Evolutionary conservation across 2,888 invertebrate genomes (phyloP).

Genomic region (Rhagonycha fulva): DNA sequence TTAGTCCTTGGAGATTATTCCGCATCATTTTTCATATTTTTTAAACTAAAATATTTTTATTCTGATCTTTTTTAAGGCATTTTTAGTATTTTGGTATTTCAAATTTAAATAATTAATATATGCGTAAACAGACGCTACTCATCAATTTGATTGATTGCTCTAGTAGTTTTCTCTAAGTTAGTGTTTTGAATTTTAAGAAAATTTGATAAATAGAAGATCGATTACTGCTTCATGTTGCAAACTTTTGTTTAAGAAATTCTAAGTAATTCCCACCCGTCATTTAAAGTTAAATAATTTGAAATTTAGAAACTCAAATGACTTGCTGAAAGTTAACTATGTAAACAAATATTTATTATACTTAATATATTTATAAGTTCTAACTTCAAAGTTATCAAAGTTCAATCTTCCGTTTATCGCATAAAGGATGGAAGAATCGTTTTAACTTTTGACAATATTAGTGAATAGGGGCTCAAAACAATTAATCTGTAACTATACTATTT

Average conservation of each 20-base stretch:
- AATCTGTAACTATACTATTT: too few species aligned
- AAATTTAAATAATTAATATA: not conserved
- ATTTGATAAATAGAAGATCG: not conserved
- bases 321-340: not conserved
- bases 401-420: too few species aligned
- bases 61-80: not conserved
- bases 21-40: not conserved
- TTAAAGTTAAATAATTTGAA: not conserved
- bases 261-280: not conserved
- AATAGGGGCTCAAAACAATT: too few species aligned
- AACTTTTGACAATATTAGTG: too few species aligned
- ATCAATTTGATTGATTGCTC: not conserved
- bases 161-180: not conserved
- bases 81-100: not conserved
- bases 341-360: too few species aligned
- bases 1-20: not conserved
- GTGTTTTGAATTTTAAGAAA: not conserved
- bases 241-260: not conserved
- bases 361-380: too few species aligned
- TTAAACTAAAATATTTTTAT: not conserved
- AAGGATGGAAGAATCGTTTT: too few species aligned
- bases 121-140: not conserved
- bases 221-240: not conserved
- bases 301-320: not conserved
- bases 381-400: too few species aligned